Percentiles rank a stretch among this genome's conserved stretches.
These are phyloP conservation scores for Pogonomyrmex barbatus DNA, from an alignment of 1,140 invertebrate genomes.

Conservation along the genomic window DNA sequence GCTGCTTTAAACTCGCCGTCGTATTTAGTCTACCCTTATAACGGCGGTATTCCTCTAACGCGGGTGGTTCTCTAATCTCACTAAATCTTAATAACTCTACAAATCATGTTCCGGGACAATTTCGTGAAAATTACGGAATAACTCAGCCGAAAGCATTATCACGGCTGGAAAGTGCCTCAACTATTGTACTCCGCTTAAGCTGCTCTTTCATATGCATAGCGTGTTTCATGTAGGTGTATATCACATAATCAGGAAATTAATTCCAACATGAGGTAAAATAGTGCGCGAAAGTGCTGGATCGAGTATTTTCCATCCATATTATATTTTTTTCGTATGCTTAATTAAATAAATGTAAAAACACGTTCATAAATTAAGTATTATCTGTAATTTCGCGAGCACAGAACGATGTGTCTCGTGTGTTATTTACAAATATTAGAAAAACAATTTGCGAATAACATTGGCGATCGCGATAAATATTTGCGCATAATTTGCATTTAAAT, in stretches of 20 bases:
- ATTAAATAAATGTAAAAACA: slow-evolving; percentile 34
- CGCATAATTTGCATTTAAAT: slow-evolving; percentile 11
- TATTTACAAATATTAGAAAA: neutral
- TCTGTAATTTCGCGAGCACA: neutral
- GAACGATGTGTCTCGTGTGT: neutral
- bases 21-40: slow-evolving; percentile 57
- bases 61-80: slow-evolving; percentile 65
- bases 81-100: slow-evolving; percentile 74
- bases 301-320: slow-evolving; percentile 28
- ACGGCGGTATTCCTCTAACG: slow-evolving; percentile 36
- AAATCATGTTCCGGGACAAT: slow-evolving; percentile 73
- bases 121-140: slow-evolving; percentile 76
- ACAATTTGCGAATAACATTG: neutral
- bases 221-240: slow-evolving; percentile 66
- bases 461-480: slow-evolving; percentile 12
- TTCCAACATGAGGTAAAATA: slow-evolving; percentile 61
- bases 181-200: slow-evolving; percentile 75
- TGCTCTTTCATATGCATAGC: slow-evolving; percentile 73
- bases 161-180: slow-evolving; percentile 68
- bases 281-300: slow-evolving; percentile 19
- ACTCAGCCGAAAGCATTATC: slow-evolving; percentile 74
- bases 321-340: slow-evolving; percentile 1
- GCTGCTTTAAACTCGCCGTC: slow-evolving; percentile 43
- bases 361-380: neutral
- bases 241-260: slow-evolving; percentile 75